Evolutionary conservation across 2,113 vertebrate genomes (phyloP), one percentile per base, ranked within the genome.

Genomic region (Macquaria ambigua): DNA sequence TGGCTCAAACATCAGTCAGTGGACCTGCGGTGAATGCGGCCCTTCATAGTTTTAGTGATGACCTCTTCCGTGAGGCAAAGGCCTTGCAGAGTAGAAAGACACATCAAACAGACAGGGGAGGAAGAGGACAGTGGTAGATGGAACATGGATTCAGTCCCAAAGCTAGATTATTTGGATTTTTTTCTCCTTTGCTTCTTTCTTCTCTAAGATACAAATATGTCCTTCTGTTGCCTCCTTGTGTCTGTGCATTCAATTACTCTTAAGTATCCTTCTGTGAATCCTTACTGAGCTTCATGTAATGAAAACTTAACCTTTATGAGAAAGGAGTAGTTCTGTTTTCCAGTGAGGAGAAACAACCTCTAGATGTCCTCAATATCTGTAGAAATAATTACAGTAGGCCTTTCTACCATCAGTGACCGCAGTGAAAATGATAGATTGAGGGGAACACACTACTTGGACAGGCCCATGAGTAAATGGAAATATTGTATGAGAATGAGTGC

Each of bases 381-480:
- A 88, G 89, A 90, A 94, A 93, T 92, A 91, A 93, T 94, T 94
- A 92, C 75, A 90, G 90, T 79, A 76, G 85, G 81, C 83, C 77
- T 77, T 89, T 91, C 83, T 85, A 88, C 87, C 83, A 73, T 81
- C 63, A 68, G 87, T 83, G 90, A 92, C 93, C 92, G 87, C 93
- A 93, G 85, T 91, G 89, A 92, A 94, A 94, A 93, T 93, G 93
- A 94, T 92, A 93, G 93, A 93, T 94, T 87, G 89, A 93, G 89
- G 90, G 88, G 83, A 94, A 91, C 88, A 62, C 82, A 85, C 84
- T 83, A 87, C 90, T 92, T 92, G 90, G 90, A 94, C 86, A 82
- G 90, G 76, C 84, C 82, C 78, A 87, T 93, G 92, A 92, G 85
- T 92, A 88, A 94, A 94, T 95, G 93, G 90, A 95, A 94, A 95